Percentiles rank a stretch among this genome's conserved stretches.
Evolutionary conservation across 2,888 invertebrate species (phyloP).

Genomic region (Pachycephus smyrnensis): DNA sequence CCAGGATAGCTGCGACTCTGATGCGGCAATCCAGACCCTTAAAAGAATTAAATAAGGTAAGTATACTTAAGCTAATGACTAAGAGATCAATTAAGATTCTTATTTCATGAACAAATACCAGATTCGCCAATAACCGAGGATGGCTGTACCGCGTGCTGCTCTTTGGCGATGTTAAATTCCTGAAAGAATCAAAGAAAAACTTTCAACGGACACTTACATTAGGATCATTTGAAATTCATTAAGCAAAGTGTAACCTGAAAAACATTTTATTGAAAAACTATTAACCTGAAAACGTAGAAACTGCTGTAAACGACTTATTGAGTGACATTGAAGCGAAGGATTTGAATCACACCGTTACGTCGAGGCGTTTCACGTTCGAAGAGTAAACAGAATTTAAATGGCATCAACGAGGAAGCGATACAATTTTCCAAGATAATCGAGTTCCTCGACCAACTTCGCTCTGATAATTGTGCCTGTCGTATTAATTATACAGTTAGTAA

Average conservation of each 20-base stretch:
- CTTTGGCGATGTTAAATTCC: constrained; percentile 77
- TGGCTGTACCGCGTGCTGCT: constrained; percentile 75
- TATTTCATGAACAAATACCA: constrained; percentile 31
- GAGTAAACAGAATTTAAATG: not conserved
- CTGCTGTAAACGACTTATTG: not conserved
- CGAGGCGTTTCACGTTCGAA: not conserved
- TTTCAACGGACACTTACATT: constrained; percentile 34
- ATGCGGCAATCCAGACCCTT: constrained; percentile 64
- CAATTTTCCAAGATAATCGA: not conserved
- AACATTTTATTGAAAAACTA: too few species aligned
- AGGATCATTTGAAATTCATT: not conserved
- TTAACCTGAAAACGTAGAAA: not conserved
- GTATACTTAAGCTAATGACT: not conserved
- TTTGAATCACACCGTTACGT: not conserved
- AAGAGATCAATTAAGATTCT: not conserved
- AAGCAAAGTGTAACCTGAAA: not conserved
- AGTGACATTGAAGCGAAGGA: not conserved
- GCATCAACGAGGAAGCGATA: not conserved
- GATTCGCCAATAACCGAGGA: constrained; percentile 62
- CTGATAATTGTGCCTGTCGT: not conserved
- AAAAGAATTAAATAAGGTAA: not conserved
- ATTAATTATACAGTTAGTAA: not conserved
- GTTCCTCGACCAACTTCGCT: not conserved
- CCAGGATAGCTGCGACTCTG: constrained; percentile 77
- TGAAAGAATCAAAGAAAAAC: constrained; percentile 57